Percentiles rank a stretch among this genome's conserved stretches.
These are phyloP conservation scores for Zoanthus gigantus DNA, from an alignment of 92 coral and sea anemone species.

Conservation along the genomic window DNA sequence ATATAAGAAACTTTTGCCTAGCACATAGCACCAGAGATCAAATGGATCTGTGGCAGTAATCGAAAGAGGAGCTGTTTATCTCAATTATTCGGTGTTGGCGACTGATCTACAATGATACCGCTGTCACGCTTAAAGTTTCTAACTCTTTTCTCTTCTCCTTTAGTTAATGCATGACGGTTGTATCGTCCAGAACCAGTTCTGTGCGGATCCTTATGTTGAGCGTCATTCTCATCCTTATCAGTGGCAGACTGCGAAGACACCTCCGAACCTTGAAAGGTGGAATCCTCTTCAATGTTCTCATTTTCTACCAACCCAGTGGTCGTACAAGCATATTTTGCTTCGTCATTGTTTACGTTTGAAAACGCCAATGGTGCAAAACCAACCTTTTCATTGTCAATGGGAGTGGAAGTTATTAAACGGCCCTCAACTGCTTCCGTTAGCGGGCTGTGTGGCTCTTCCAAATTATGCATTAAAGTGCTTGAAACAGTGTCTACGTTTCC, in stretches of 20 bases:
- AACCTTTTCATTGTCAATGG: conserved; percentile 15
- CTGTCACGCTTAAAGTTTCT: conserved; percentile 69
- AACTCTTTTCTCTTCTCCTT: not conserved
- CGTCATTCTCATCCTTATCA: not conserved
- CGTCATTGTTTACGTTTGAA: not conserved
- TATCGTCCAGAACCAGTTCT: not conserved
- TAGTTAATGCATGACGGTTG: not conserved
- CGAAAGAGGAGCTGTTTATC: not conserved
- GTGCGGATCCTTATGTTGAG: not conserved
- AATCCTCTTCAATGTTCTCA: not conserved
- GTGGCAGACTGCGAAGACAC: not conserved
- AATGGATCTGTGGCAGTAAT: no score
- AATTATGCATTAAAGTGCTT: not conserved
- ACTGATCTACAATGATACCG: conserved; percentile 74
- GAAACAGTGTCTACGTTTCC: not conserved
- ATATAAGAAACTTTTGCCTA: no score
- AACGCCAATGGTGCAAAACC: not conserved
- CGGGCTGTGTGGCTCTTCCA: conserved; percentile 17
- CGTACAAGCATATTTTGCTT: not conserved
- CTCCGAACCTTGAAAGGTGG: not conserved
- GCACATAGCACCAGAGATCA: no score
- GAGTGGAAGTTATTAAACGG: conserved; percentile 30
- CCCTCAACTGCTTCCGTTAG: not conserved
- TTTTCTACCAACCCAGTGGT: not conserved
- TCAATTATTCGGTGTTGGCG: conserved; percentile 67